Evolutionary conservation across 2,888 invertebrate species (phyloP).

Genomic region (Dugesia japonica): DNA sequence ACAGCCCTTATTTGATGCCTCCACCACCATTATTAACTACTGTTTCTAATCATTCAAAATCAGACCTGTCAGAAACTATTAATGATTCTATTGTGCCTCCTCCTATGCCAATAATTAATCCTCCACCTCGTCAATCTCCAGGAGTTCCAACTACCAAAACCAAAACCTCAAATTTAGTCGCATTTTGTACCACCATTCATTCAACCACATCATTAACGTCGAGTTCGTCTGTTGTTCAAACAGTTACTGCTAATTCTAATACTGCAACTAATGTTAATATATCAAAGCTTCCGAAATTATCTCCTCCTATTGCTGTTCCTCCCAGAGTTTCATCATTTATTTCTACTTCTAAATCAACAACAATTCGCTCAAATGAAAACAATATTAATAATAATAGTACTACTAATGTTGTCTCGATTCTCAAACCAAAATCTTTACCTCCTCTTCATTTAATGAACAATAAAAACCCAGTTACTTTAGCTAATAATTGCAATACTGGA

Average conservation of each 20-base stretch:
- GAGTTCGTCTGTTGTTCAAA: background rate
- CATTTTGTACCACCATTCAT: background rate
- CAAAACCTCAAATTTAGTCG: background rate
- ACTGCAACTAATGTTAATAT: background rate
- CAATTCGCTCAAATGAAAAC: background rate
- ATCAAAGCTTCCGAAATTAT: background rate
- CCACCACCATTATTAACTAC: too few relatives aligned
- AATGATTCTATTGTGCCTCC: background rate
- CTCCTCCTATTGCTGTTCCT: slow-evolving; percentile 1
- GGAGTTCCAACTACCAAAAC: background rate
- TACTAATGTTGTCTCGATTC: background rate
- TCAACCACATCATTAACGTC: background rate
- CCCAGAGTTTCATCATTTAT: background rate
- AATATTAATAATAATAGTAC: background rate
- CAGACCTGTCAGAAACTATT: too few relatives aligned
- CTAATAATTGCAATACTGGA: background rate
- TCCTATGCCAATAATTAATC: background rate
- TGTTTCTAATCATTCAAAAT: too few relatives aligned
- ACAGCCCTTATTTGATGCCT: too few relatives aligned
- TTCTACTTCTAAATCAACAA: too few relatives aligned
- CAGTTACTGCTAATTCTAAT: background rate
- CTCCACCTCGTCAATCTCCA: background rate
- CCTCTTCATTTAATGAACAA: background rate
- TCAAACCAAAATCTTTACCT: background rate
- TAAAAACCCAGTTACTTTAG: background rate